Evolutionary conservation across 2,888 invertebrate genomes (phyloP).

Genomic region (Orthosia gracilis): DNA sequence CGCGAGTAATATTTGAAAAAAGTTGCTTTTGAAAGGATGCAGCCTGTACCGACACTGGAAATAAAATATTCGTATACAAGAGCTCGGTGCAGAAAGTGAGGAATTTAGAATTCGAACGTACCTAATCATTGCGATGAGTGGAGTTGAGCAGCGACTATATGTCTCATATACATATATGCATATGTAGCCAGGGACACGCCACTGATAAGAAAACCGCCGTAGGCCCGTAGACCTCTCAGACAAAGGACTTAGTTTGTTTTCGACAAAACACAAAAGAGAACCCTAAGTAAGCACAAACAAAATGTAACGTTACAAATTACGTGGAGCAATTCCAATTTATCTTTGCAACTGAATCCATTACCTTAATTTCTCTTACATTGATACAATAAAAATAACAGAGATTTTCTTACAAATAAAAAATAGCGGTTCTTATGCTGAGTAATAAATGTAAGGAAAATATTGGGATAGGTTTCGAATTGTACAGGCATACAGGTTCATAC

Average conservation of each 20-base stretch:
- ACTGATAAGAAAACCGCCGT: conserved; percentile 84
- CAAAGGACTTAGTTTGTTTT: conserved; percentile 86
- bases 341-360: conserved; percentile 74
- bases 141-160: conserved; percentile 26
- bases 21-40: conserved; percentile 78
- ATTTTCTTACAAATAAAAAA: conserved; percentile 56
- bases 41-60: conserved; percentile 69
- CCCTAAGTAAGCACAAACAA: conserved; percentile 82
- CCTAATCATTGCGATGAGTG: conserved; percentile 53
- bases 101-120: conserved; percentile 51
- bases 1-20: conserved; percentile 83
- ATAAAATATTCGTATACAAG: conserved; percentile 75
- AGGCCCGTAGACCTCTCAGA: conserved; percentile 76
- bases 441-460: conserved; percentile 43
- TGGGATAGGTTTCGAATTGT: conserved; percentile 37
- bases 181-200: conserved; percentile 70
- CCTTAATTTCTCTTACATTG: conserved; percentile 66
- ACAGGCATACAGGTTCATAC: conserved; percentile 9
- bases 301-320: conserved; percentile 80
- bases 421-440: conserved; percentile 20
- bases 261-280: conserved; percentile 83
- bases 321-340: conserved; percentile 78
- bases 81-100: conserved; percentile 48
- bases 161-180: conserved; percentile 30
- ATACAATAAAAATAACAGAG: conserved; percentile 61